Base-by-base conservation (phyloP, 2,113 vertebrate species). In the Neogobius melanostomus region DNA sequence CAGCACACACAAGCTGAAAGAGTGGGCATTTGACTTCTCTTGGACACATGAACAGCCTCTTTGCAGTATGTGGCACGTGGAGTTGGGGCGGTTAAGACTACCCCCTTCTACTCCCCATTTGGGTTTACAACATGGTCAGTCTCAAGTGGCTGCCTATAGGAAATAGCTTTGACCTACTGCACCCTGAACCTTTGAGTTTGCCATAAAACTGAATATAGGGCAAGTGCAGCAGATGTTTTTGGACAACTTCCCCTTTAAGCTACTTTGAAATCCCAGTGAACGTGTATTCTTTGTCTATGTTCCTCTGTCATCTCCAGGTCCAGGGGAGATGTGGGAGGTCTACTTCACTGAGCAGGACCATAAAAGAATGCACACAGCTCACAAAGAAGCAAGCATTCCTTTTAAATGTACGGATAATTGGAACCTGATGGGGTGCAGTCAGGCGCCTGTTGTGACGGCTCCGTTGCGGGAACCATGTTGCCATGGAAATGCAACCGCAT, bases 351-450 rank as follows among this genome's bases (percentile, higher is more conserved):
- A 77, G 84, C 80, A 73, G 74, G 72, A 79, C 64, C 79, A 78
- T 72, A 85, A 76, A 89, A 87, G 85, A 88, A 83, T 82, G 80
- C 77, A 81, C 68, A 46, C 56, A 76, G 71, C 88, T 87, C 72
- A 60, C 82, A 71, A 82, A 89, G 85, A 81, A 87, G 83, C 83
- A 80, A 79, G 72, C 90, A 90, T 90, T 90, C 90, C 85, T 90
- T 88, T 91, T 83, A 90, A 91, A 91, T 83, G 85, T 85, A 85
- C 78, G 80, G 84, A 89, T 91, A 91, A 92, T 91, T 92, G 88
- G 84, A 91, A 88, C 87, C 88, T 11, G 87, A 91, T 91, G 90
- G 85, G 78, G 82, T 78, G 79, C 79, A 87, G 84, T 85, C 76
- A 69, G 82, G 87, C 21, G 81, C 87, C 82, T 91, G 89, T 90